phyloP scores from a whole-genome alignment of 2,113 vertebrate species.

The Jaculus jaculus region DNA sequence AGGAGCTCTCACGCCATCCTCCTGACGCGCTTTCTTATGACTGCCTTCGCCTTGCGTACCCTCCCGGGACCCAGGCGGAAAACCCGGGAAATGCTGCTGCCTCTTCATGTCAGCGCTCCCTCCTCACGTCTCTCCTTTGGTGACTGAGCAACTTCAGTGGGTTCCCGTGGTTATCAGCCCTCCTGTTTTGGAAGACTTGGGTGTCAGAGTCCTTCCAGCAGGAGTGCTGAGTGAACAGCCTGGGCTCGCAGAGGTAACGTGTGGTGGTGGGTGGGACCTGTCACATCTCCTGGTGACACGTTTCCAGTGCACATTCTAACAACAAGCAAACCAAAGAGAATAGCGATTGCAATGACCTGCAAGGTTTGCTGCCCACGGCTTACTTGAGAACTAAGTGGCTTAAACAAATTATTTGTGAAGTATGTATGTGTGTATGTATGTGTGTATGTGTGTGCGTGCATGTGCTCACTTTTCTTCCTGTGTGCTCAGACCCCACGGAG shows the following conservation, averaged over 20 bases:
- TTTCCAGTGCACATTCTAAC: rapidly evolving
- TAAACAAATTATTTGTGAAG: too few species aligned
- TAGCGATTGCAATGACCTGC: rapidly evolving
- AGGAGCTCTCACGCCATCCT: neutral
- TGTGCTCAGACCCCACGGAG: neutral
- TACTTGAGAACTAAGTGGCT: neutral
- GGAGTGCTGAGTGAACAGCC: neutral
- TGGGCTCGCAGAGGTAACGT: too few species aligned
- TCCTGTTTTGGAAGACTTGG: neutral
- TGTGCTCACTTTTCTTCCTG: neutral
- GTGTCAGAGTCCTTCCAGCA: neutral
- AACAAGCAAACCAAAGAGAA: neutral
- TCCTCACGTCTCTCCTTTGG: neutral
- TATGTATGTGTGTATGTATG: too few species aligned
- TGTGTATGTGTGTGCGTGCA: too few species aligned
- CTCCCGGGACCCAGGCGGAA: neutral
- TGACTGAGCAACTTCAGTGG: rapidly evolving
- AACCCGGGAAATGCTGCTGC: neutral
- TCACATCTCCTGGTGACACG: neutral
- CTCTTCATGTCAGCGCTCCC: neutral
- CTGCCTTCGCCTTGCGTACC: neutral
- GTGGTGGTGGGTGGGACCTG: rapidly evolving
- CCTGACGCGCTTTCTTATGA: slow-evolving; percentile 9
- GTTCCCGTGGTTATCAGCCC: too few species aligned
- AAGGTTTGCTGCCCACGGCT: neutral